A percentile compares a stretch with the other conserved stretches of the same genome.
Conservation (phyloP, 2,888 invertebrate genomes). For the Entomobrya proxima region DNA sequence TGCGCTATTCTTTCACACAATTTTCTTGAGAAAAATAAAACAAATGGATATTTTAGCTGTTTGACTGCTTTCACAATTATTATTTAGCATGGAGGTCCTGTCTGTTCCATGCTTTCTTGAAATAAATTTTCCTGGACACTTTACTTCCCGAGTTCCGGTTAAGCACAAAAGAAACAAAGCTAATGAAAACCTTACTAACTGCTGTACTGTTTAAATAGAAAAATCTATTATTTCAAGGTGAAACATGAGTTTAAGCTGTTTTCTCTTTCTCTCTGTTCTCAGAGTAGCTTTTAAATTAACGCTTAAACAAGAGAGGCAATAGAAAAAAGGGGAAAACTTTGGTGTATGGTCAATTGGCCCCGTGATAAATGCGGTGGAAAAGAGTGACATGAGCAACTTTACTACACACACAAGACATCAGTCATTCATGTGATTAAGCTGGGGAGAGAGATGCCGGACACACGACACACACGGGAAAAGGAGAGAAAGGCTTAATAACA, state of each 20-base stretch:
- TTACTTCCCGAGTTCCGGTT: slow-evolving; percentile 41
- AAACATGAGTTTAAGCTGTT: slow-evolving; percentile 6
- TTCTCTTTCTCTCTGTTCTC: neutral
- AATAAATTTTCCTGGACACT: slow-evolving; percentile 45
- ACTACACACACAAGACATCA: slow-evolving; percentile 57
- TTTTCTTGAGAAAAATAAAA: neutral
- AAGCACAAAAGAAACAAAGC: neutral
- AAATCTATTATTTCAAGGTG: slow-evolving; percentile 12
- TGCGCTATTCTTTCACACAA: neutral
- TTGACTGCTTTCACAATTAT: neutral
- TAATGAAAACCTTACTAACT: neutral
- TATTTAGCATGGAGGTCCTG: neutral
- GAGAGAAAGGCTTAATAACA: slow-evolving; percentile 33
- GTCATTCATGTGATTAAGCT: slow-evolving; percentile 65
- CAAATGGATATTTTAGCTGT: neutral
- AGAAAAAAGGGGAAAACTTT: neutral
- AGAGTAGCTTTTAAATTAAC: slow-evolving; percentile 28
- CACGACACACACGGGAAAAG: slow-evolving; percentile 33
- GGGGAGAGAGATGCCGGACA: slow-evolving; percentile 56
- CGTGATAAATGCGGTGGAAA: slow-evolving; percentile 64
- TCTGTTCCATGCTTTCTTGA: neutral
- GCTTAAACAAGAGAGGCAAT: neutral
- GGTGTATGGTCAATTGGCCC: slow-evolving; percentile 42
- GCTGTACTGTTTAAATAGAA: neutral
- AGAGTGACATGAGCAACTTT: slow-evolving; percentile 57